Evolutionary conservation across 2,888 invertebrate genomes (phyloP).

Genomic region (Baccha elongata): DNA sequence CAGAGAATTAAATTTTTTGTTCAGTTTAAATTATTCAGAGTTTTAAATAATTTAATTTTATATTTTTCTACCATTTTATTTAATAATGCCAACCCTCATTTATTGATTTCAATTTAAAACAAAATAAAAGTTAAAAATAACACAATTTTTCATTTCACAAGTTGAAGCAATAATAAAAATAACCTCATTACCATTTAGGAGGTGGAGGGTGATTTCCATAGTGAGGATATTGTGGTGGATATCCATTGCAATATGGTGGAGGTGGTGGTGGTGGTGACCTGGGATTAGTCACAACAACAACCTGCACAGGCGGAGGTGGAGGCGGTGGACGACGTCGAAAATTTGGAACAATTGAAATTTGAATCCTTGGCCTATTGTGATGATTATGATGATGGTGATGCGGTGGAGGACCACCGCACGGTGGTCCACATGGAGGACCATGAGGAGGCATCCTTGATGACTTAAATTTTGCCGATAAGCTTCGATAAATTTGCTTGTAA

Average conservation of each 20-base stretch:
- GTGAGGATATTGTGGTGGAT: constrained; percentile 45
- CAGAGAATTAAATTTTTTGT: too few species aligned
- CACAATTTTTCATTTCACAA: background rate
- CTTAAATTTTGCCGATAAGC: background rate
- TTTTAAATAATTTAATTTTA: too few species aligned
- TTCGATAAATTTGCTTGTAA: constrained; percentile 19
- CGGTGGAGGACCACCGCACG: constrained; percentile 32
- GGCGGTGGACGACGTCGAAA: constrained; percentile 62
- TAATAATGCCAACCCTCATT: too few species aligned
- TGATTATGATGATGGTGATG: constrained; percentile 56
- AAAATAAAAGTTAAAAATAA: too few species aligned
- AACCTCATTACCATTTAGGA: constrained; percentile 51
- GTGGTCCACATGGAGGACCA: constrained; percentile 35
- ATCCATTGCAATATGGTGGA: constrained; percentile 57
- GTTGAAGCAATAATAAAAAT: constrained; percentile 18
- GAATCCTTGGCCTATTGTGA: constrained; percentile 51
- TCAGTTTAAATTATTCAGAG: too few species aligned
- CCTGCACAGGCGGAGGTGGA: constrained; percentile 57
- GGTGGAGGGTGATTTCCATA: constrained; percentile 45
- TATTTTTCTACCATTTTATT: too few species aligned
- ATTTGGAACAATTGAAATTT: constrained; percentile 47
- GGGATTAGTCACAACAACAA: too few species aligned
- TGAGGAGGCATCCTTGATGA: constrained; percentile 58
- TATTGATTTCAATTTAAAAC: too few species aligned
- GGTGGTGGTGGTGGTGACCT: constrained; percentile 56